A percentile compares a stretch with the other conserved stretches of the same genome.
Conservation (phyloP, 2,888 invertebrate genomes). For the Busseola fusca region DNA sequence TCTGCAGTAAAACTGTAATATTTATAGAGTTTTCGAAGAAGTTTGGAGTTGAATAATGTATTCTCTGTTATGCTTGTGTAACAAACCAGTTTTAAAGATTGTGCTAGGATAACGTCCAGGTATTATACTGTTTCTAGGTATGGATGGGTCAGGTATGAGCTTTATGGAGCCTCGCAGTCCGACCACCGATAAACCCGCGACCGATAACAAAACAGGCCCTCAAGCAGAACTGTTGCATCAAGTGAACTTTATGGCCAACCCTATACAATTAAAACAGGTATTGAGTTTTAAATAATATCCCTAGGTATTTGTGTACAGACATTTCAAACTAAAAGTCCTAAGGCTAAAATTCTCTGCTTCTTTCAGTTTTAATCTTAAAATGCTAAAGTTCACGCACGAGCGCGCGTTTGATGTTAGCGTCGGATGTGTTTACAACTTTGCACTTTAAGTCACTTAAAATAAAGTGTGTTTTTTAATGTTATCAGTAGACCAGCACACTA, state of each 20-base stretch:
- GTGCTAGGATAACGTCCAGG: background rate
- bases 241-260: constrained; percentile 84
- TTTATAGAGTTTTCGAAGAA: background rate
- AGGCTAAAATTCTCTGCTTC: background rate
- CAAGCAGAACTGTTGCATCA: constrained; percentile 80
- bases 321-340: background rate
- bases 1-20: background rate
- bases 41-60: background rate
- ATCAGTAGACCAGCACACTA: too few species aligned
- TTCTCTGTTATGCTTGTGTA: background rate
- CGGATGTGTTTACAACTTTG: background rate
- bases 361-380: background rate
- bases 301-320: background rate
- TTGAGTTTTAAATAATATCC: too few species aligned
- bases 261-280: constrained; percentile 83
- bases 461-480: background rate
- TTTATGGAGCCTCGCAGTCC: constrained; percentile 63
- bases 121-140: constrained; percentile 57
- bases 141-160: constrained; percentile 61
- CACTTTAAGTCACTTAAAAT: background rate
- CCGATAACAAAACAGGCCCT: constrained; percentile 65
- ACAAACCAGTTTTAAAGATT: background rate
- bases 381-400: background rate
- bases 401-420: background rate
- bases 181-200: constrained; percentile 62